A percentile compares a stretch with the other conserved stretches of the same genome.
Conservation (phyloP, 1,140 invertebrate species). For the Macrostomum lignano region DNA sequence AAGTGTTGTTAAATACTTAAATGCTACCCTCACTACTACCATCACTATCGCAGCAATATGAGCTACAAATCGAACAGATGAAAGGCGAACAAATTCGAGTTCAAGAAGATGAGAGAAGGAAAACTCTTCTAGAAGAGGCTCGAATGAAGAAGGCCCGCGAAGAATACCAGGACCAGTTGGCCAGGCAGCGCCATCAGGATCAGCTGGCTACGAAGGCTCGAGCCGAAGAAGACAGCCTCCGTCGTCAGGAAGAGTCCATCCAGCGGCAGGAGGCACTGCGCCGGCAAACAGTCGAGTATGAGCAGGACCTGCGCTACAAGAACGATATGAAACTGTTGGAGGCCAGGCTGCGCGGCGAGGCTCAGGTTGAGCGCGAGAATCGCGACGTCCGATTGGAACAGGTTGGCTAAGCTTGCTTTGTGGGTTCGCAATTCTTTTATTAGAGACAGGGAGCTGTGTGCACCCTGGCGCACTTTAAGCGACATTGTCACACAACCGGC, state of each 20-base stretch:
- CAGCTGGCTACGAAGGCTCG: constrained; percentile 50
- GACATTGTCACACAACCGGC: no score
- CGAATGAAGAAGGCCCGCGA: constrained; percentile 63
- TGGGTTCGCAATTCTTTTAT: no score
- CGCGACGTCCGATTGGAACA: constrained; percentile 71
- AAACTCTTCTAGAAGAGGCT: constrained; percentile 69
- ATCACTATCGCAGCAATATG: constrained; percentile 84
- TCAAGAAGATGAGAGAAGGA: constrained; percentile 64
- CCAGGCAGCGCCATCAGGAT: constrained; percentile 79
- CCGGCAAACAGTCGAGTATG: constrained; percentile 72
- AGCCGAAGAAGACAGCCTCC: constrained; percentile 55
- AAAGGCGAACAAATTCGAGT: constrained; percentile 58
- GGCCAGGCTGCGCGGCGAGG: constrained; percentile 43
- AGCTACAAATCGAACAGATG: constrained; percentile 59
- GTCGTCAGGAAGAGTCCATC: constrained; percentile 79
- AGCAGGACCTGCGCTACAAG: constrained; percentile 66
- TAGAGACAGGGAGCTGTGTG: no score
- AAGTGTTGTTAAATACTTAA: no score
- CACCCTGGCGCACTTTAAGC: no score
- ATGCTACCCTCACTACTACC: no score
- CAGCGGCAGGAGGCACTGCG: constrained; percentile 81
- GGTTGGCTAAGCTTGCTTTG: no score
- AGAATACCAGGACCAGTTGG: constrained; percentile 83
- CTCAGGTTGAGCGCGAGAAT: constrained; percentile 65
- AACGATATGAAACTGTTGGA: constrained; percentile 69